Base-by-base conservation (phyloP, 2,113 vertebrate genomes). In the Puffinus mauretanicus region DNA sequence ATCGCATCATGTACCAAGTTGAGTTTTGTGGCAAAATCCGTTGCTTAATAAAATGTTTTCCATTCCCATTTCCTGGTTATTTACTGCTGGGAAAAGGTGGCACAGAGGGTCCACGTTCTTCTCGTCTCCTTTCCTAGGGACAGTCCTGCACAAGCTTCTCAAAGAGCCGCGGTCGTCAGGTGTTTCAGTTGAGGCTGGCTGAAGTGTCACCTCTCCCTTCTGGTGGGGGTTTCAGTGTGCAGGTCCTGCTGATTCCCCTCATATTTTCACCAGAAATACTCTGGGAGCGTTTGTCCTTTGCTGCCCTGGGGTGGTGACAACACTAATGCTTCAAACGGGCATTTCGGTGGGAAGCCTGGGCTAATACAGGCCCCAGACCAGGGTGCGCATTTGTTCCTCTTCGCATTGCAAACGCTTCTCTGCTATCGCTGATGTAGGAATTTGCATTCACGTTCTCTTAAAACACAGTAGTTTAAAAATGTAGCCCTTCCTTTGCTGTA, bases 1-100 rank as follows among this genome's bases (percentile, higher is more conserved):
- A 38, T 9, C 0, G 1, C 20, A 40, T 47, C n/a, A 2, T 1
- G 3, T 20, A 25, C 20, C 19, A 4, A 2, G 4, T 0, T 0
- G 25, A 38, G 46, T 29, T 77, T 71, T 60, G 71, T 49, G 65
- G 29, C 90, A 57, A 93, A 36, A 69, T 40, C 1, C 9, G 36
- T 78, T 49, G 25, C 65, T 70, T 29, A 27, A 77, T 89, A 75
- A 88, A 65, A 55, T 46, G 62, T 6, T 64, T 67, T 51, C 81
- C 29, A 7, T 27, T 14, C 16, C n/a, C 22, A 36, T 86, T 92
- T 29, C 27, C 24, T 85, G 61, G 21, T 61, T 77, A 40, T 79
- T 90, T 82, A 52, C 55, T 80, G 61, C 40, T 36, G 19, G 49
- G 90, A 51, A 30, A 79, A 34, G 32, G 54, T 29, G 76, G 40